Evolutionary conservation across 2,888 invertebrate species (phyloP).

Genomic region (Drosophila emarginata): DNA sequence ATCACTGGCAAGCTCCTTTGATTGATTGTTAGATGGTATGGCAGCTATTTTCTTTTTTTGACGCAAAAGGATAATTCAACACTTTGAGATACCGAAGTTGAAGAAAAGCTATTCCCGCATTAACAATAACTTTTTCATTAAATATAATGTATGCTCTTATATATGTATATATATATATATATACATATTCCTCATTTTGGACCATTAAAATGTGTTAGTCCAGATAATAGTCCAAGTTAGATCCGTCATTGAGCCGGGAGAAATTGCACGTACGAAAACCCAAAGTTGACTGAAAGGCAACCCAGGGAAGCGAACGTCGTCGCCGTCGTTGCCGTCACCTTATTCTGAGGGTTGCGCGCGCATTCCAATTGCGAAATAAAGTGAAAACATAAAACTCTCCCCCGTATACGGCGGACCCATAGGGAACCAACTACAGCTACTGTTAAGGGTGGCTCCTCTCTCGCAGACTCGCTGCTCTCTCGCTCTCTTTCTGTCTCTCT

Average conservation of each 20-base stretch:
- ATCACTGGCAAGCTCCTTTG: slow-evolving; percentile 87
- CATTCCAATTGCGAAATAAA: slow-evolving; percentile 63
- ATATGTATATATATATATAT: neutral
- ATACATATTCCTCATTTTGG: neutral
- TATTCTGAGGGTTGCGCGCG: slow-evolving; percentile 70
- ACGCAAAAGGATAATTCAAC: neutral
- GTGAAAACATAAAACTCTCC: slow-evolving; percentile 55
- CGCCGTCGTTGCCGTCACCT: slow-evolving; percentile 45
- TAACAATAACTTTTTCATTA: neutral
- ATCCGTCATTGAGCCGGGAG: slow-evolving; percentile 68
- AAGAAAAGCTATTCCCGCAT: neutral
- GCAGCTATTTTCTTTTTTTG: too few relatives aligned
- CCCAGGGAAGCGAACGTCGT: slow-evolving; percentile 63
- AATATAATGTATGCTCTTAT: neutral
- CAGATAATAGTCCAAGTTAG: slow-evolving; percentile 10
- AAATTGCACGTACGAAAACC: slow-evolving; percentile 82
- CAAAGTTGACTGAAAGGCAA: slow-evolving; percentile 82
- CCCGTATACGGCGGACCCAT: slow-evolving; percentile 43
- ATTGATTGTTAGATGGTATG: neutral
- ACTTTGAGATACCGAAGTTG: slow-evolving; percentile 6
- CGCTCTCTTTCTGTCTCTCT: slow-evolving; percentile 14
- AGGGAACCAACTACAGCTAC: neutral
- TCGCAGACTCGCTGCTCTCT: neutral
- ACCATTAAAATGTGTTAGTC: slow-evolving; percentile 8
- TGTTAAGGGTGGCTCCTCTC: slow-evolving; percentile 35